A percentile compares a stretch with the other conserved stretches of the same genome.
These are phyloP conservation scores for Masnerella sp. DNA, from an alignment of 2,888 invertebrate species.

Conservation along the genomic window DNA sequence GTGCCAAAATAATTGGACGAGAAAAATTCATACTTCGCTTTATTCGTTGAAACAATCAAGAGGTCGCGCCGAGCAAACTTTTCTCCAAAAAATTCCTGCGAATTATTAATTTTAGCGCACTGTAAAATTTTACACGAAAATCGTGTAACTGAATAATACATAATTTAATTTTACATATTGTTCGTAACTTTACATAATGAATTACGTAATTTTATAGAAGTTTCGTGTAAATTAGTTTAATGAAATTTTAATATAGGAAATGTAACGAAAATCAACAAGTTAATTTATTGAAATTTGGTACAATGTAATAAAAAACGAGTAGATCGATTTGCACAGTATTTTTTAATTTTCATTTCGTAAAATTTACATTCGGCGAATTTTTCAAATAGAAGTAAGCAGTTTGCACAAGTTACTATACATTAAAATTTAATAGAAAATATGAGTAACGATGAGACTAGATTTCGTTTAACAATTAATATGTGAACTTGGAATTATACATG, in stretches of 20 bases:
- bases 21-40: too few relatives aligned
- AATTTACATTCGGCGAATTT: not conserved
- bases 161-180: too few relatives aligned
- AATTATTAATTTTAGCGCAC: too few relatives aligned
- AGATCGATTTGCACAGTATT: conserved; percentile 1
- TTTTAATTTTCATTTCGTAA: not conserved
- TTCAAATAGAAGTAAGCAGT: conserved; percentile 23
- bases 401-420: conserved; percentile 28
- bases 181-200: too few relatives aligned
- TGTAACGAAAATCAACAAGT: too few relatives aligned
- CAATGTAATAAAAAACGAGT: conserved; percentile 20
- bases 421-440: conserved; percentile 33
- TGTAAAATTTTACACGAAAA: too few relatives aligned
- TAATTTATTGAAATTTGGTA: not conserved
- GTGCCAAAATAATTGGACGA: too few relatives aligned
- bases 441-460: conserved; percentile 35
- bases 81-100: too few relatives aligned
- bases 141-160: too few relatives aligned
- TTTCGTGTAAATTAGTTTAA: not conserved
- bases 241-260: not conserved
- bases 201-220: not conserved
- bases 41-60: too few relatives aligned
- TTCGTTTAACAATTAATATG: conserved; percentile 33
- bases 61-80: too few relatives aligned
- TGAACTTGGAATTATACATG: conserved; percentile 39